phyloP scores from a whole-genome alignment of 2,113 vertebrate species.

The Psammodynastes pulverulentus region DNA sequence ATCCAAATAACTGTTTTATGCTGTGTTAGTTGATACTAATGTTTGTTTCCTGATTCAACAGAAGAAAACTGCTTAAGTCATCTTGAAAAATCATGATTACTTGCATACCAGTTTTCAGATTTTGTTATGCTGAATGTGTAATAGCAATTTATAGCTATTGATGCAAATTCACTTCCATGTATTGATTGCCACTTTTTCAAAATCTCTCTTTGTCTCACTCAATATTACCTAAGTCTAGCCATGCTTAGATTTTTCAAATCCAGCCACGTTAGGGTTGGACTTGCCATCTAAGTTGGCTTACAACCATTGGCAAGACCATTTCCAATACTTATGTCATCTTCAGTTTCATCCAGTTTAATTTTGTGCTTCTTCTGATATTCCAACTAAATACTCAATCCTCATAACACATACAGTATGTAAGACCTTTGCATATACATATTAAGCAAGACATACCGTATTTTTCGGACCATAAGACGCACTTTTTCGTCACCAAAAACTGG shows the following conservation, averaged over 20 bases:
- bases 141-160: slow-evolving; percentile 19
- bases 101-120: slow-evolving; percentile 36
- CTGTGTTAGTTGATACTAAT: not conserved
- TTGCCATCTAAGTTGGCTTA: not conserved
- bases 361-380: not conserved
- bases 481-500: too few relatives aligned
- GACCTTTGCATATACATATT: not conserved
- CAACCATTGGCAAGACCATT: slow-evolving; percentile 56
- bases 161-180: not conserved
- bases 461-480: too few relatives aligned
- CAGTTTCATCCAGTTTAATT: not conserved
- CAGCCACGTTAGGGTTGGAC: not conserved
- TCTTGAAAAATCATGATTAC: slow-evolving; percentile 50
- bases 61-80: slow-evolving; percentile 48
- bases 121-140: slow-evolving; percentile 28
- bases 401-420: not conserved
- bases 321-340: not conserved
- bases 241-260: not conserved
- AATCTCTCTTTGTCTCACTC: not conserved
- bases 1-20: slow-evolving; percentile 38
- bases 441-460: not conserved
- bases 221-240: not conserved
- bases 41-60: slow-evolving; percentile 39
- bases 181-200: not conserved
- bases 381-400: not conserved